Conservation (phyloP, 2,113 vertebrate genomes). For the Buteo buteo region DNA sequence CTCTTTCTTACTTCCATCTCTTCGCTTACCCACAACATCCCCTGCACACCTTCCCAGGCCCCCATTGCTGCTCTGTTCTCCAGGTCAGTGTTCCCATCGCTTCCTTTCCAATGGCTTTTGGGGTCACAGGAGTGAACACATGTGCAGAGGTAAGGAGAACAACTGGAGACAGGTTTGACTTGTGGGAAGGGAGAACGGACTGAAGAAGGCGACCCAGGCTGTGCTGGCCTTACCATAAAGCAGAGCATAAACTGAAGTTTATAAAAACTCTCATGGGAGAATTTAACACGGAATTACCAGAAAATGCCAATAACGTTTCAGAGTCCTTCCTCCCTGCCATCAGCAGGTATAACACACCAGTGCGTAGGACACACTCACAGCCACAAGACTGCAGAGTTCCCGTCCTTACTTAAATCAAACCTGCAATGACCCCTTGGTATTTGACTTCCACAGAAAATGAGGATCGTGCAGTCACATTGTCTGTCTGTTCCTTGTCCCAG, state of each 20-base stretch:
- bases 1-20: neutral
- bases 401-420: neutral
- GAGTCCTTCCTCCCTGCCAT: neutral
- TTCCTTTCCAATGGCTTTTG: neutral
- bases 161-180: neutral
- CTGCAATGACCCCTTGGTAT: neutral
- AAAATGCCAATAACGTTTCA: neutral
- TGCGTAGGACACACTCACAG: neutral
- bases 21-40: neutral
- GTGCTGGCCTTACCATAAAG: neutral
- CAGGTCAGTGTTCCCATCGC: neutral
- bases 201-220: neutral
- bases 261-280: neutral
- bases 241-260: neutral
- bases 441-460: neutral
- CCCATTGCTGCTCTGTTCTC: neutral
- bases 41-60: accelerated
- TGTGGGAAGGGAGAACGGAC: neutral
- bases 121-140: neutral
- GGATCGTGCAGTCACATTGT: neutral
- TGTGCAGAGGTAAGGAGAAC: neutral
- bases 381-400: neutral
- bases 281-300: neutral
- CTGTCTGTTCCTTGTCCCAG: neutral
- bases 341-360: neutral